Conservation (phyloP, 2,888 invertebrate genomes). For the Timandra comae region DNA sequence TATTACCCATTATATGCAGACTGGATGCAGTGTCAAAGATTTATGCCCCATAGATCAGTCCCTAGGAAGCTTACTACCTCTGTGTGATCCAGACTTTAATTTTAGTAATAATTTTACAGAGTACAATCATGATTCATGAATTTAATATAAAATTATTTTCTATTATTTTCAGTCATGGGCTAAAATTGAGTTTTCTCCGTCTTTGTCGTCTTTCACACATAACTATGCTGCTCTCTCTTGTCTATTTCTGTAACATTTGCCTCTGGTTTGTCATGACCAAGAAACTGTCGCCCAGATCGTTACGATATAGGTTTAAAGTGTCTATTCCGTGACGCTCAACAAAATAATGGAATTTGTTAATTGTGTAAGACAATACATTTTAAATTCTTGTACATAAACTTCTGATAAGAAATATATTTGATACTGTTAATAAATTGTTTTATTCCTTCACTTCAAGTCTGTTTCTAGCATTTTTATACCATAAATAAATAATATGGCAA, state of each 20-base stretch:
- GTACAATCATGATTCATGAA: too few species aligned
- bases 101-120: too few species aligned
- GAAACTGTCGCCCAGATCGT: conserved; percentile 45
- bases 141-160: background rate
- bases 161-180: conserved; percentile 48
- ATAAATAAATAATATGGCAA: too few species aligned
- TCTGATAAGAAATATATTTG: conserved; percentile 24
- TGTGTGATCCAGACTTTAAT: too few species aligned
- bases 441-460: too few species aligned
- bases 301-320: conserved; percentile 51
- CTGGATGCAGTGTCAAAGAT: too few species aligned
- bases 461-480: too few species aligned
- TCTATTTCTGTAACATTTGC: conserved; percentile 64
- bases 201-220: conserved; percentile 59
- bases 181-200: conserved; percentile 60
- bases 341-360: too few species aligned
- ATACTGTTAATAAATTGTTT: too few species aligned
- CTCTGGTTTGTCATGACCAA: conserved; percentile 64
- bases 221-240: conserved; percentile 59
- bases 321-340: conserved; percentile 30
- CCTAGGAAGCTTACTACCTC: too few species aligned
- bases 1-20: too few species aligned
- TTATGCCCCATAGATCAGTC: too few species aligned
- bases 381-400: conserved; percentile 16
- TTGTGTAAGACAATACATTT: conserved; percentile 2